These are phyloP conservation scores for human (Homo sapiens) DNA, from an alignment of 2,113 vertebrate genomes.

Conservation along the genomic window DNA sequence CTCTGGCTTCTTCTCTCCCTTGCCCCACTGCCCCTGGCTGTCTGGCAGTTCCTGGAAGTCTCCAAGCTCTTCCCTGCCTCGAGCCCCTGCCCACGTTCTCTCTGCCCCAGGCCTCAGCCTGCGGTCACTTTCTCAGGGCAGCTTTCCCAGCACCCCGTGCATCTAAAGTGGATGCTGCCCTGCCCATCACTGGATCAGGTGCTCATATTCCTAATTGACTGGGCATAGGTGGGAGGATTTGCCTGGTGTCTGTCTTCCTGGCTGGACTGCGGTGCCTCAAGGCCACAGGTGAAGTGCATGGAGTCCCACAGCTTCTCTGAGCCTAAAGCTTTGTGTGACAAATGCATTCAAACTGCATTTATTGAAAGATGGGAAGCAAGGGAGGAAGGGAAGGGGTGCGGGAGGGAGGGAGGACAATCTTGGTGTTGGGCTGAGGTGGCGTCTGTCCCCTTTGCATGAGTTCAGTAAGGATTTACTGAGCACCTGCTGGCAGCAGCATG, in stretches of 20 bases:
- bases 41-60: not conserved
- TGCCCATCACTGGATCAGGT: rapidly evolving
- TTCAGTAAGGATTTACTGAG: not conserved
- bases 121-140: not conserved
- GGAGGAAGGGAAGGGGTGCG: not conserved
- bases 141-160: not conserved
- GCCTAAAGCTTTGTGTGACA: not conserved
- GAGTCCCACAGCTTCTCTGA: not conserved
- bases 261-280: not conserved
- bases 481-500: rapidly evolving
- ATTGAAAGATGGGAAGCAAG: not conserved
- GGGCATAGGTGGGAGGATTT: rapidly evolving
- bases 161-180: rapidly evolving
- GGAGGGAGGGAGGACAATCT: too few species aligned
- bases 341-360: not conserved
- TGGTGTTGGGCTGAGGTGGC: not conserved
- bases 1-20: not conserved
- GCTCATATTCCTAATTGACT: not conserved
- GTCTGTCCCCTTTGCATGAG: not conserved
- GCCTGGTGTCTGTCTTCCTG: not conserved
- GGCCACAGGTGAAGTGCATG: not conserved
- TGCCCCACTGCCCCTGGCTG: not conserved
- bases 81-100: not conserved
- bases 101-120: too few species aligned
- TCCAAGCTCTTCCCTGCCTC: not conserved